These are phyloP conservation scores for Eulemur coronatus DNA, from an alignment of 2,797 vertebrate species.

Conservation along the genomic window DNA sequence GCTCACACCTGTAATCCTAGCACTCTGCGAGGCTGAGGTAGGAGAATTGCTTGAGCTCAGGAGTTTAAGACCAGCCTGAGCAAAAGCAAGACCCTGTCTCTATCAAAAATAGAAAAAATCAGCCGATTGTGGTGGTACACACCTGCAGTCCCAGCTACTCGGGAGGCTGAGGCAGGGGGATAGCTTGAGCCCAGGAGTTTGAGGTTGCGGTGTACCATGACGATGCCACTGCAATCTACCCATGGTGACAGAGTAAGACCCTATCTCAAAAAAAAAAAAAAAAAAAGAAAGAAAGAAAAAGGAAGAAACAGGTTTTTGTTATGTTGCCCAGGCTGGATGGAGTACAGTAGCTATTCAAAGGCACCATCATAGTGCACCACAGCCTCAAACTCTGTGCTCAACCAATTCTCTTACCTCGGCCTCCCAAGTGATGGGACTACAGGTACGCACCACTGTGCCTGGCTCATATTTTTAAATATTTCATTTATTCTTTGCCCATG, in stretches of 20 bases:
- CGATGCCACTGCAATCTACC: neutral
- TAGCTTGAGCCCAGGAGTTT: neutral
- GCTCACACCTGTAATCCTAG: neutral
- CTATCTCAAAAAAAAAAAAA: neutral
- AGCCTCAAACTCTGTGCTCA: neutral
- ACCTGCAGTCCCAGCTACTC: neutral
- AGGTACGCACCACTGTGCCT: neutral
- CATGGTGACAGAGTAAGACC: neutral
- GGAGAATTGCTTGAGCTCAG: neutral
- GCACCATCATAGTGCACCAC: neutral
- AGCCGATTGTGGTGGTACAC: neutral
- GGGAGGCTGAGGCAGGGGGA: neutral
- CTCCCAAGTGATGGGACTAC: neutral
- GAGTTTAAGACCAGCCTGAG: neutral
- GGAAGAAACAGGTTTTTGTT: neutral
- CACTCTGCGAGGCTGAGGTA: neutral
- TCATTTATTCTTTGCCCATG: neutral
- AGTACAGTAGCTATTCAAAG: neutral
- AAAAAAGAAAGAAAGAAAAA: neutral
- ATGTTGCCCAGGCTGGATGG: neutral
- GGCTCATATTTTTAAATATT: neutral
- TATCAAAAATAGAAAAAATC: neutral
- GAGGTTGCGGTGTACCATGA: neutral
- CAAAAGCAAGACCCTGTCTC: neutral
- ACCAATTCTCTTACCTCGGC: neutral